Evolutionary conservation across 2,113 vertebrate genomes (phyloP), one percentile per base, ranked within the genome.

Genomic region (Orthonyx spaldingii): DNA sequence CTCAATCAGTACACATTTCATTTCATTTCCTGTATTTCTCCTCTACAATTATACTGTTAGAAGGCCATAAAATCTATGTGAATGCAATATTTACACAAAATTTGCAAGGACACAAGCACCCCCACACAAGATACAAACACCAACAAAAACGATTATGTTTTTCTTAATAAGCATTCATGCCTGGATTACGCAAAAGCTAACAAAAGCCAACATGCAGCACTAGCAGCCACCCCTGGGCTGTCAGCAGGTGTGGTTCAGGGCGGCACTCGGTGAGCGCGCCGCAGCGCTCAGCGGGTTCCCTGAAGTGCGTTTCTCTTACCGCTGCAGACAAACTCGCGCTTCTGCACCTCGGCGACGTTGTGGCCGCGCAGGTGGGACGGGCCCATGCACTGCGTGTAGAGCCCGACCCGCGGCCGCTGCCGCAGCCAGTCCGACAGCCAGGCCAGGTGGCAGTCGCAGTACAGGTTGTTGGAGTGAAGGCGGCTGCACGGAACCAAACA

Each of bases 391-490:
- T 99, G 99, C 0, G 99, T 99, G 97, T 99, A 99, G 33, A 99
- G 98, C 49, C 99, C 99, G 26, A 99, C 98, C 1, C 99, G 98
- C 2, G 99, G 99, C 77, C 99, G 98, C 97, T 99, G 99, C 39
- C 99, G 98, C 94, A 99, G 98, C 99, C 99, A 99, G 96, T 99
- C 99, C 0, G 99, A 99, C 75, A 99, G 98, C 99, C 99, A 99
- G 91, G 99, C 99, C 96, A 99, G 98, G 89, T 99, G 98, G 96
- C 99, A 99, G 77, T 99, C 99, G 61, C 99, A 99, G 74, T 98
- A 98, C 85, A 99, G 98, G 98, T 99, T 99, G 98, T 99, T 99
- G 78, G 99, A 99, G 96, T 99, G 99, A n/a, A 99, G 98, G 56
- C 99, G 99, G 94, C 99, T 99, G 92, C 49, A 60, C 1, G 61